Base-by-base conservation (phyloP, 2,113 vertebrate species). In the Lasiurus cinereus region DNA sequence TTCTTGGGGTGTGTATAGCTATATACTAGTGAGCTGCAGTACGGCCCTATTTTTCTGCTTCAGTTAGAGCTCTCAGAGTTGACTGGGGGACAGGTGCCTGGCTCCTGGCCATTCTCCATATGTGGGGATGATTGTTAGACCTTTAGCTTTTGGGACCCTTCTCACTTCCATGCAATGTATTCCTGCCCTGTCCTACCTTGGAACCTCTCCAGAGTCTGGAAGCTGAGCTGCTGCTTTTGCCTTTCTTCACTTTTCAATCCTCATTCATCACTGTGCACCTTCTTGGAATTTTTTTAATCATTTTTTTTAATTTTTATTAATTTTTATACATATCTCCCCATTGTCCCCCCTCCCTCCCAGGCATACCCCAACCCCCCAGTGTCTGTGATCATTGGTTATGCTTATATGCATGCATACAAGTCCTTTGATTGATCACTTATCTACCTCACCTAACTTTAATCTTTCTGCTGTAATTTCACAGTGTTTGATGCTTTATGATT, bases 231-330 rank as follows among this genome's bases (percentile, higher is more conserved):
- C 76, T 39, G 50, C 54, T n/a, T 33, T 22, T 56, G 74, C 33
- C 39, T 88, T 80, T 66, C 83, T 87, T 50, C 24, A 64, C 72
- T 66, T 93, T 52, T 80, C 66, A 88, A 27, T 54, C 24, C 76
- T 62, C 69, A 52, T 56, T 87, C n/a, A 62, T 80, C 54, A 52
- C 39, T 80, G 29, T 70, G 64, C 52, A 54, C 62, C 9, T 70
- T 79, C 48, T 73, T 50, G 50, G 52, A 52, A 64, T 64, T 29
- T 93, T 33, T 46, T n/a, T n/a, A n/a, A n/a, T n/a, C n/a, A n/a
- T n/a, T n/a, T n/a, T n/a, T n/a, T n/a, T n/a, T n/a, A n/a, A n/a
- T n/a, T n/a, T n/a, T n/a, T n/a, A n/a, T n/a, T n/a, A n/a, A n/a
- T n/a, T n/a, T n/a, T n/a, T n/a, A n/a, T n/a, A n/a, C n/a, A n/a